Evolutionary conservation across 2,797 vertebrate species (phyloP), one percentile per base, ranked within the genome.

Genomic region (Arremon brunneinucha): DNA sequence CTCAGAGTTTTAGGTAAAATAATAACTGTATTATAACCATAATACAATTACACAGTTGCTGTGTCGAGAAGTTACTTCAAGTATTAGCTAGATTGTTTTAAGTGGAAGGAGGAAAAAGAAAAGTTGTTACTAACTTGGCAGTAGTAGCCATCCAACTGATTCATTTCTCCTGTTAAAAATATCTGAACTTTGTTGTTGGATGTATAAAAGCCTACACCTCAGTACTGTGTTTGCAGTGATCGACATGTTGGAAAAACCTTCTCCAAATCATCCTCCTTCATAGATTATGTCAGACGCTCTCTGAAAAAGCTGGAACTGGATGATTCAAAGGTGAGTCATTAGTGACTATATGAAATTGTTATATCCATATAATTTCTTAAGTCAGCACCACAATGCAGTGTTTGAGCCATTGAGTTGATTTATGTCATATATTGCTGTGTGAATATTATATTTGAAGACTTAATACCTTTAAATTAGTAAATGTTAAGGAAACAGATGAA

Each of bases 201-300:
- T 90, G 12, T 97, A 18, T 82, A 60, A 83, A 94, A 89, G 10
- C 62, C 65, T 83, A 57, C 21, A 83, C 30, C 28, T 87, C 37
- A n/a, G 8, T 91, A 43, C 92, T 98, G n/a, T 97, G 70, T 96
- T 97, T 97, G 43, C 96, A 98, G 98, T 84, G 97, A 99, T 92
- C 98, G 95, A 77, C 98, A 98, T 53, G 99, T 99, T 83, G 99
- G 99, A 47, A 99, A 99, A 79, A 98, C 99, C 71, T 99, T 98
- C 96, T 99, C 99, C 94, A 99, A 99, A 90, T 98, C 98, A 9
- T 98, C 98, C 44, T 99, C 98, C 11, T 99, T 99, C 65, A 85
- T 98, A 97, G 99, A 99, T 94, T 99, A 99, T 81, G 98, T 99
- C 52, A 98, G 98, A 46, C 98, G 98, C 93, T 99, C 99, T 82